Conservation (phyloP, 2,888 invertebrate species). For the Kuschelorhynchus macadamiae region DNA sequence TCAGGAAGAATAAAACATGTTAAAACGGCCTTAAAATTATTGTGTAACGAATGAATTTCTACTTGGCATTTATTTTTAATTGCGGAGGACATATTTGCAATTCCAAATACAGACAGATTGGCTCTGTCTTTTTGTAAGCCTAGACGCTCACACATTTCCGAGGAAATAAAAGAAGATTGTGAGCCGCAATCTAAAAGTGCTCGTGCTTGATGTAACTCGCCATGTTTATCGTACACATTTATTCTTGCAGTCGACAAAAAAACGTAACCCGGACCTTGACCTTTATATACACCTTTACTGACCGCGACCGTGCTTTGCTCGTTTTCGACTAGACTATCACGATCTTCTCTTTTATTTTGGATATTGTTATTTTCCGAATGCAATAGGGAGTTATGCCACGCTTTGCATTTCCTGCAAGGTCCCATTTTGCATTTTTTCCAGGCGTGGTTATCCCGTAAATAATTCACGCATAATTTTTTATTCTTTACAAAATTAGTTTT, state of each 20-base stretch:
- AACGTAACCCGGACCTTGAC: background rate
- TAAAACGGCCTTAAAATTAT: background rate
- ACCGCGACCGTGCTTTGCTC: background rate
- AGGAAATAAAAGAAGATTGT: too few species aligned
- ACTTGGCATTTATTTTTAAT: background rate
- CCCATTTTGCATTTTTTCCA: slow-evolving; percentile 4
- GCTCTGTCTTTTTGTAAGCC: background rate
- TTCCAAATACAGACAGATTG: slow-evolving; percentile 5
- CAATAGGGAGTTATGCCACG: slow-evolving; percentile 12
- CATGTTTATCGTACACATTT: background rate
- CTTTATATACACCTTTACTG: background rate
- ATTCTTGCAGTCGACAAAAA: slow-evolving; percentile 11
- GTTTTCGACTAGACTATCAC: background rate
- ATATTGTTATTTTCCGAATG: too few species aligned
- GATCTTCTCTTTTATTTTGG: background rate
- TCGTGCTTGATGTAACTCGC: background rate
- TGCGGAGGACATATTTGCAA: background rate
- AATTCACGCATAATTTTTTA: background rate
- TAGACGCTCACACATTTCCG: background rate
- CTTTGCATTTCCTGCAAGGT: slow-evolving; percentile 8
- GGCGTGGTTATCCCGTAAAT: background rate
- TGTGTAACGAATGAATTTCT: background rate
- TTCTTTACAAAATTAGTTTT: slow-evolving; percentile 1
- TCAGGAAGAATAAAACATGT: slow-evolving; percentile 11
- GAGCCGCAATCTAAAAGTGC: too few species aligned